These are phyloP conservation scores for Phymatocera aterrima DNA, from an alignment of 2,888 invertebrate genomes.

Conservation along the genomic window DNA sequence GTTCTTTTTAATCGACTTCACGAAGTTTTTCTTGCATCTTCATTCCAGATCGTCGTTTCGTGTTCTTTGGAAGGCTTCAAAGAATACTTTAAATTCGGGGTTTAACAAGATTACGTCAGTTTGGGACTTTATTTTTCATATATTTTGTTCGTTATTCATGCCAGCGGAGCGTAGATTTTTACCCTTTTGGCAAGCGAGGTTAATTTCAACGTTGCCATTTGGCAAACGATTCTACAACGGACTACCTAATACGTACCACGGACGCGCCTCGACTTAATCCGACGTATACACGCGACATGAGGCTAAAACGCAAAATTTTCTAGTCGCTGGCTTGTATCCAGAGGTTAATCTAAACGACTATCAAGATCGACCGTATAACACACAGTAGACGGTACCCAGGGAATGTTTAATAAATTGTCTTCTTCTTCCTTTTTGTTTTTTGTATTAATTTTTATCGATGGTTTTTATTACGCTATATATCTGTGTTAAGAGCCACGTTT, in stretches of 20 bases:
- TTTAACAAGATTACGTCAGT: constrained; percentile 33
- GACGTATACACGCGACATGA: constrained; percentile 21
- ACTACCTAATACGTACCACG: background rate
- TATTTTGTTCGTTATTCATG: background rate
- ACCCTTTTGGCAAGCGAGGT: constrained; percentile 31
- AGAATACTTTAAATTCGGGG: background rate
- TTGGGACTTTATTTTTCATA: background rate
- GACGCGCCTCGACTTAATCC: constrained; percentile 22
- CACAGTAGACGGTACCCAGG: too few species aligned
- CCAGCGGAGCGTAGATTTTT: background rate
- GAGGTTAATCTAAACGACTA: constrained; percentile 38
- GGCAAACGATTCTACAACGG: constrained; percentile 19
- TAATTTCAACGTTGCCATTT: constrained; percentile 27
- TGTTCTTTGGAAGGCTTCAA: constrained; percentile 5
- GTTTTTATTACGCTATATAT: background rate
- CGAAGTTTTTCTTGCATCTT: constrained; percentile 4
- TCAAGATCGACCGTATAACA: constrained; percentile 10
- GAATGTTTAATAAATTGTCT: constrained; percentile 11
- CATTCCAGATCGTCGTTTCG: background rate
- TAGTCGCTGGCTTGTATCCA: constrained; percentile 32
- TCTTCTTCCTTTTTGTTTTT: background rate
- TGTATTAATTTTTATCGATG: background rate
- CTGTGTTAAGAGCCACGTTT: background rate
- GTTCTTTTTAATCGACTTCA: constrained; percentile 7
- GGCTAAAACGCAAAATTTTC: constrained; percentile 30